These are phyloP conservation scores for Coptotermes formosanus DNA, from an alignment of 1,140 invertebrate species.

Conservation along the genomic window DNA sequence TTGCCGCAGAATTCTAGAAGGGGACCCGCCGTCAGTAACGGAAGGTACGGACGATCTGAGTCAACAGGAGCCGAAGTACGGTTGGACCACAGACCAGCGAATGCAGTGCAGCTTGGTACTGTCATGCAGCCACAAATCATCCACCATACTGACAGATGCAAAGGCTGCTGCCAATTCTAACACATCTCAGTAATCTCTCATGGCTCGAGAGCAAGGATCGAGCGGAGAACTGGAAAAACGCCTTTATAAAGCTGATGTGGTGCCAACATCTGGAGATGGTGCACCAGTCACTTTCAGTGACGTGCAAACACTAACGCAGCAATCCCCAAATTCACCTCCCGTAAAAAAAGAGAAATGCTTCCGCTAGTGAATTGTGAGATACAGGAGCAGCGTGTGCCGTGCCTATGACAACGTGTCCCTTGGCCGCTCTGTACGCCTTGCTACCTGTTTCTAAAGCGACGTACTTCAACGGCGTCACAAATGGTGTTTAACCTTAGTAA, in stretches of 20 bases:
- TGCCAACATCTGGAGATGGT: constrained; percentile 89
- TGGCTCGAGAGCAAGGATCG: constrained; percentile 86
- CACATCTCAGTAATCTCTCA: constrained; percentile 85
- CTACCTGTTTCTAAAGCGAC: too few relatives aligned
- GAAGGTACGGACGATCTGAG: constrained; percentile 65
- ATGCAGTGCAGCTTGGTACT: constrained; percentile 73
- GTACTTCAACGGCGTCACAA: too few relatives aligned
- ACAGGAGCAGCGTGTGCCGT: constrained; percentile 31
- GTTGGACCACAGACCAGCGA: constrained; percentile 84
- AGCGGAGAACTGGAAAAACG: constrained; percentile 91
- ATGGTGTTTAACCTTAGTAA: too few relatives aligned
- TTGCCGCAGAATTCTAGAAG: background rate
- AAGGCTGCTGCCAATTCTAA: constrained; percentile 72
- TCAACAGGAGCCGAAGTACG: constrained; percentile 74
- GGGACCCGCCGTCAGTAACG: background rate
- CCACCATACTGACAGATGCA: constrained; percentile 70
- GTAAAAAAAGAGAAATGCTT: constrained; percentile 30
- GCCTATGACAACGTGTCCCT: too few relatives aligned
- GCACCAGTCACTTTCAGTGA: constrained; percentile 95
- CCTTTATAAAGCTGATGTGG: constrained; percentile 88
- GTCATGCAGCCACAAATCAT: constrained; percentile 87
- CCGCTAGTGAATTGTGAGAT: background rate
- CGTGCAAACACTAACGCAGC: constrained; percentile 86
- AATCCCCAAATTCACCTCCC: constrained; percentile 60
- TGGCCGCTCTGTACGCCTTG: too few relatives aligned